Conservation (phyloP, 2,888 invertebrate genomes). For the Agrilus mali region DNA sequence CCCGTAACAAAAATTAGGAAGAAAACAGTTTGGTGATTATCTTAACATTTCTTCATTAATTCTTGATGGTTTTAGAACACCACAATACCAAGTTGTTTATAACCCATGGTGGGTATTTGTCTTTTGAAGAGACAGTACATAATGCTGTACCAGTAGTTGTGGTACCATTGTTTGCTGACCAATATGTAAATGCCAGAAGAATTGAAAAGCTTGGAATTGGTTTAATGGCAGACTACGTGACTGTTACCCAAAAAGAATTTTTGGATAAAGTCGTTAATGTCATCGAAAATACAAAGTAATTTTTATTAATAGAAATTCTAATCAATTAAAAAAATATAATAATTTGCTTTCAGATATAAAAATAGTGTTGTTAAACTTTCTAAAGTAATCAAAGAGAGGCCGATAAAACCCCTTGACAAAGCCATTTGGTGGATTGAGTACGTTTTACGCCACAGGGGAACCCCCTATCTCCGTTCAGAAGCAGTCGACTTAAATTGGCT, state of each 20-base stretch:
- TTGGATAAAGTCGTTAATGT: constrained; percentile 3
- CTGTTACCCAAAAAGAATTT: constrained; percentile 5
- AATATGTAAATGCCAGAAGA: constrained; percentile 6
- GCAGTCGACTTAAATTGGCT: constrained; percentile 24
- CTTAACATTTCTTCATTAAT: too few species aligned
- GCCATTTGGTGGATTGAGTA: constrained; percentile 29
- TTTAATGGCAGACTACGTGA: constrained; percentile 3
- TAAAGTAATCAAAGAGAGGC: constrained; percentile 11
- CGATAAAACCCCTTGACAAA: constrained; percentile 20
- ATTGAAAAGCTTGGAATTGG: constrained; percentile 11
- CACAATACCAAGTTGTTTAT: constrained; percentile 12
- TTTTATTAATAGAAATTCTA: background rate
- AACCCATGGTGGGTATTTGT: constrained; percentile 9
- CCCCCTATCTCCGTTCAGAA: constrained; percentile 27
- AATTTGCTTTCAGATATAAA: constrained; percentile 8
- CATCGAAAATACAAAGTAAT: constrained; percentile 8
- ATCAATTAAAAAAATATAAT: background rate
- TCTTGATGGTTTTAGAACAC: constrained; percentile 17
- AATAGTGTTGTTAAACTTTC: constrained; percentile 4
- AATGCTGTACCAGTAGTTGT: constrained; percentile 10
- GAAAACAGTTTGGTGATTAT: too few species aligned
- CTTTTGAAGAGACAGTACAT: constrained; percentile 8
- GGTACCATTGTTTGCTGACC: constrained; percentile 12
- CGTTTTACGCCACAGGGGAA: constrained; percentile 26
- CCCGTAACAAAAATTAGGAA: too few species aligned